These are phyloP conservation scores for Heliconius hermathena DNA, from an alignment of 1,140 invertebrate genomes.

Conservation along the genomic window DNA sequence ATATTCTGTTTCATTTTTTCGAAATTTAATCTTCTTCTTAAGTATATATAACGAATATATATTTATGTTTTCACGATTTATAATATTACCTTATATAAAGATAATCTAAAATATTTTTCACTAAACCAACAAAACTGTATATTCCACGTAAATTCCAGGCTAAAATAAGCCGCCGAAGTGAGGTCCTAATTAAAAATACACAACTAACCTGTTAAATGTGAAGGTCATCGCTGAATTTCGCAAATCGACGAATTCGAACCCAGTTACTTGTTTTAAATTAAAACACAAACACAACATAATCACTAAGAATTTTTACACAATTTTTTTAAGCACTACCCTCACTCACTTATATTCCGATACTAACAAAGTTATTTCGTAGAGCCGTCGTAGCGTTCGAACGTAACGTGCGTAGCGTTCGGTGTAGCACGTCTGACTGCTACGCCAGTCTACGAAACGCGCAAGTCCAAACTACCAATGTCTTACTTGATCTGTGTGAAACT, in stretches of 20 bases:
- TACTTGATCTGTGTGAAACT: constrained; percentile 58
- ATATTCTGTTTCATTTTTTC: too few relatives aligned
- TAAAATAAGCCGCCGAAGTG: constrained; percentile 30
- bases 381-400: constrained; percentile 43
- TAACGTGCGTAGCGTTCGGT: constrained; percentile 55
- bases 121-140: background rate
- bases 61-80: too few relatives aligned
- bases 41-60: too few relatives aligned
- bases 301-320: constrained; percentile 39
- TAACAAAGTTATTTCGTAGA: constrained; percentile 46
- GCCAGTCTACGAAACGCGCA: constrained; percentile 53
- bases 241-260: constrained; percentile 50
- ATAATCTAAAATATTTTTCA: background rate
- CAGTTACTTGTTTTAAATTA: constrained; percentile 44
- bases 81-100: too few relatives aligned
- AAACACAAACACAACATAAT: constrained; percentile 51
- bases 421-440: constrained; percentile 62
- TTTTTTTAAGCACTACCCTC: constrained; percentile 36
- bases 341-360: constrained; percentile 45
- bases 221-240: constrained; percentile 62
- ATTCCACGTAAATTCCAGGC: background rate
- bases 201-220: constrained; percentile 68
- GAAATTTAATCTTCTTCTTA: too few relatives aligned
- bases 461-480: constrained; percentile 51
- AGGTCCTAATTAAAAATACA: constrained; percentile 64